Base-by-base conservation (phyloP, 2,113 vertebrate species). In the Chaetodon trifascialis region DNA sequence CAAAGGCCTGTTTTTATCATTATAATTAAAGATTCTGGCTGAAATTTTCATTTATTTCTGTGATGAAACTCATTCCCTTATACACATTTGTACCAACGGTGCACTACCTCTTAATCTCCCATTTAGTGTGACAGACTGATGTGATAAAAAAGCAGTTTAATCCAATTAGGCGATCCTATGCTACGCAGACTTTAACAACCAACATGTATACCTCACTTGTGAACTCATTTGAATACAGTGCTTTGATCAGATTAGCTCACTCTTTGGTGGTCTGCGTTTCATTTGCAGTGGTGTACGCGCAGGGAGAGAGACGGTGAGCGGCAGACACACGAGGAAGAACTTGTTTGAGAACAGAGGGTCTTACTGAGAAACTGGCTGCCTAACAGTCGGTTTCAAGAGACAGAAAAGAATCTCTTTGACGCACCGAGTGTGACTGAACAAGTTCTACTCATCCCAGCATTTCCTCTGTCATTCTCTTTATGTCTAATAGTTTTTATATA, bases 401-500 rank as follows among this genome's bases (percentile, higher is more conserved):
- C 46, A 68, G 38, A 64, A 81, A 63, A 44, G 73, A 14, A 70
- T 55, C 25, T 78, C 82, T 83, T 80, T 87, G 86, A 89, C 63
- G 0, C 71, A 54, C 59, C 7, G 19, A 82, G 69, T 84, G 84
- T 80, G 79, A 88, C 71, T 79, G 79, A 80, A 76, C 79, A 85
- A 83, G 82, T 78, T 82, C 72, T 67, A 69, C 85, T 73, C 76
- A 73, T 72, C 56, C 23, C 58, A 58, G 75, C 74, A 65, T 78
- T 85, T 60, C 60, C 79, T 80, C 83, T 59, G 76, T 87, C 88
- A 80, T 78, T 86, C 72, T 79, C 85, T 86, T 84, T 73, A 85
- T 34, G 58, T 77, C 77, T 82, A 85, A 84, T 73, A 74, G 76
- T 83, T 86, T 77, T 83, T 68, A 83, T 79, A 83, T 87, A 83